Base-by-base conservation (phyloP, 2,113 vertebrate genomes). In the Coturnix japonica region DNA sequence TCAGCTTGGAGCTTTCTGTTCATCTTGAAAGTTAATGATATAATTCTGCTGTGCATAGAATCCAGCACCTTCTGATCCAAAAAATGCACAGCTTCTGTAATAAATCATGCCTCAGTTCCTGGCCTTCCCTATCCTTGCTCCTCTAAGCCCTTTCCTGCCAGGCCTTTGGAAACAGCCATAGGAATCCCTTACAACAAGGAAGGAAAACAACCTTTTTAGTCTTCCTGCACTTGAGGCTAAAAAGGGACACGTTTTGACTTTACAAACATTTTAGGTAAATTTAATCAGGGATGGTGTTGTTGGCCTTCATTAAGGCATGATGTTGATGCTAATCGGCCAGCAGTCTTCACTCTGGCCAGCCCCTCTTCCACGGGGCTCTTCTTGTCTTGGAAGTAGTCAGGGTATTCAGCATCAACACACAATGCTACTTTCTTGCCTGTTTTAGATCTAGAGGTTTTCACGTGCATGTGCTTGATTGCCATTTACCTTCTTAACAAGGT, bases 41-140 rank as follows among this genome's bases (percentile, higher is more conserved):
- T 2, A n/a, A 9, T 75, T 86, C 25, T 84, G n/a, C 35, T 43
- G 15, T 3, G 1, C 54, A 2, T 46, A 39, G 41, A 77, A n/a
- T 71, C 39, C 60, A 37, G 37, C 41, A 46, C 10, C 56, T 85
- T 54, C 51, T 89, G 60, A 26, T 75, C 59, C n/a, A 33, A 49
- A 39, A 8, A 70, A 33, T 14, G n/a, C 22, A 7, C 0, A 1
- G 8, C 19, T 85, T 85, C n/a, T 46, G 28, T 53, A 41, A n/a
- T 53, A 9, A 30, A 25, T 49, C 35, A 82, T n/a, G 22, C 31
- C 28, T 49, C 23, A 16, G 7, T 3, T 2, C 0, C 0, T 3
- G 82, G 46, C 26, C 23, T 19, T 69, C 13, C 11, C 12, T 11
- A 19, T 39, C 43, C 39, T 85, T 15, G n/a, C n/a, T 43, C 31